These are phyloP conservation scores for Drosophila siamana DNA, from an alignment of 2,888 invertebrate species.

Conservation along the genomic window DNA sequence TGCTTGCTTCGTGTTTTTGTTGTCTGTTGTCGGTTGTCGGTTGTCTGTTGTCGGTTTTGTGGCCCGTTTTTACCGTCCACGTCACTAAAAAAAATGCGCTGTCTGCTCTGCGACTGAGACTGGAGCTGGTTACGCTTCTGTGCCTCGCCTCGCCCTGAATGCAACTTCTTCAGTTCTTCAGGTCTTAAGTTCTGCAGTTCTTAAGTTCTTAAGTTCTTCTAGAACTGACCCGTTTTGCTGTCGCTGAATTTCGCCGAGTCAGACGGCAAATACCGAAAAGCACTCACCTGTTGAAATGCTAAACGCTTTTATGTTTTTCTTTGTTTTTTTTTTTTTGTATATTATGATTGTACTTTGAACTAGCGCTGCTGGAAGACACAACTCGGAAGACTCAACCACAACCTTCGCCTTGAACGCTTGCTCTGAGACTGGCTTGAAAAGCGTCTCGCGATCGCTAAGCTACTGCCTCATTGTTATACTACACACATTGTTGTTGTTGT, in stretches of 20 bases:
- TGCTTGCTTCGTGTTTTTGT: constrained; percentile 2
- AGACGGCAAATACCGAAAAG: constrained; percentile 32
- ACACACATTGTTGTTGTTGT: constrained; percentile 43
- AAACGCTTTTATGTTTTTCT: constrained; percentile 30
- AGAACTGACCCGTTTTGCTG: constrained; percentile 66
- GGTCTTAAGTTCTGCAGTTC: background rate
- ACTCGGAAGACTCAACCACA: constrained; percentile 56
- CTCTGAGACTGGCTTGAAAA: constrained; percentile 72
- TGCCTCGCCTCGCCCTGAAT: constrained; percentile 38
- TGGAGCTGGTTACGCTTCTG: constrained; percentile 70
- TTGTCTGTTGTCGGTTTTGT: constrained; percentile 23
- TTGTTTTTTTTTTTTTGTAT: too few species aligned
- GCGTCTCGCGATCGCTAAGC: constrained; percentile 50
- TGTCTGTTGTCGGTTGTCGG: constrained; percentile 18
- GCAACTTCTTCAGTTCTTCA: constrained; percentile 40
- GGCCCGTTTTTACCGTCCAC: constrained; percentile 61
- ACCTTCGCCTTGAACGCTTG: constrained; percentile 84
- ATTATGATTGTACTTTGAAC: constrained; percentile 59
- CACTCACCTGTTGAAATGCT: constrained; percentile 62
- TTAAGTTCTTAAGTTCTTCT: background rate
- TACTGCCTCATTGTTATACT: constrained; percentile 5
- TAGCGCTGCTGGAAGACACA: constrained; percentile 23
- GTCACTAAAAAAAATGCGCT: constrained; percentile 67
- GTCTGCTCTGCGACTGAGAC: constrained; percentile 44
- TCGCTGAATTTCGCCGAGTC: constrained; percentile 42